Percentiles rank a stretch among this genome's conserved stretches.
Evolutionary conservation across 2,113 vertebrate genomes (phyloP).

Genomic region (Vulpes lagopus): DNA sequence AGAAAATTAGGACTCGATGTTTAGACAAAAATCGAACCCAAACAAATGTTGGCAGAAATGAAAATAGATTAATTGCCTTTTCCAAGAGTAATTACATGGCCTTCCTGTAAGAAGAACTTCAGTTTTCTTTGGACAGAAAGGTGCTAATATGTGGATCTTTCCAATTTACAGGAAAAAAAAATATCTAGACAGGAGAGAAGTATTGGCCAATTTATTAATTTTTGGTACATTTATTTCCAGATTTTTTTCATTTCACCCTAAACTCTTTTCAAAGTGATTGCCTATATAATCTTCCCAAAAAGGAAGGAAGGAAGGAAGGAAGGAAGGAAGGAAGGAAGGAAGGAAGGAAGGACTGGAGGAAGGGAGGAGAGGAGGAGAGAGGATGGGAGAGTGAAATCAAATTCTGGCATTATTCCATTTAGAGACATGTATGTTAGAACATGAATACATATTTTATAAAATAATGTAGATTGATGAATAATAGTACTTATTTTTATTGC

Average conservation of each 20-base stretch:
- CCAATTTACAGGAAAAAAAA: neutral
- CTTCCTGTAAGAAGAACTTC: neutral
- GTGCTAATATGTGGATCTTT: neutral
- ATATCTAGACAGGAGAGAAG: neutral
- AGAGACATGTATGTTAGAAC: neutral
- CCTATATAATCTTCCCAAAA: neutral
- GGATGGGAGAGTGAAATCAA: neutral
- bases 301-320: no score
- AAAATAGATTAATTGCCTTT: neutral
- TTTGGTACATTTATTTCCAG: neutral
- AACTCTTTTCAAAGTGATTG: slow-evolving; percentile 8
- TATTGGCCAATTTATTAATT: neutral
- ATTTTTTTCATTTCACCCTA: neutral
- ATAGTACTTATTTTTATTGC: neutral
- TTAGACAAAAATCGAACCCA: neutral
- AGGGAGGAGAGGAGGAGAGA: neutral
- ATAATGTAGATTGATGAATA: neutral
- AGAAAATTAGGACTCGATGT: neutral
- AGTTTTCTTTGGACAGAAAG: neutral
- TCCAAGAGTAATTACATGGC: neutral
- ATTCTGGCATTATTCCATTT: neutral
- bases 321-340: neutral
- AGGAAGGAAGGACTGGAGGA: no score
- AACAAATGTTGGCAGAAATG: neutral
- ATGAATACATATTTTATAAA: neutral